Base-by-base conservation (phyloP, 2,797 vertebrate genomes). In the Gallinago stenura region DNA sequence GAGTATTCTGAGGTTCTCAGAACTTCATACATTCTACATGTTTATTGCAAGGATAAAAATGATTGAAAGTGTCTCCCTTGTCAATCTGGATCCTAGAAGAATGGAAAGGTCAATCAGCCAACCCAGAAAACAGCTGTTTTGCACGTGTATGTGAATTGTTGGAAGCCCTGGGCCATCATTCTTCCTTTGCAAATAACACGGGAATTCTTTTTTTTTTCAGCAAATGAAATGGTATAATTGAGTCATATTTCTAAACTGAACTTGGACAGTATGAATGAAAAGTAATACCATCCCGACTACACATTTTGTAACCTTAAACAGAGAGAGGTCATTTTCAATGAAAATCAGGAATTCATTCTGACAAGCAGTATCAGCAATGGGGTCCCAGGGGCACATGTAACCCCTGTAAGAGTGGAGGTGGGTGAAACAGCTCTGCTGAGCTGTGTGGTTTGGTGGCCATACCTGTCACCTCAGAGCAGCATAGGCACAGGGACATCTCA, bases 281-380 rank as follows among this genome's bases (percentile, higher is more conserved):
- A 92, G 43, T 43, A 80, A 64, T 46, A 50, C 35, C 20, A 75
- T 41, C 8, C 31, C 15, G 25, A 91, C 60, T 48, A 62, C 72
- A 73, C 30, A 50, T 56, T 68, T 70, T 89, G 24, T 78, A 77
- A 73, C 71, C 82, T 87, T 91, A 93, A 87, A 87, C 56, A 28
- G 66, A 89, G 56, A 84, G 43, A 66, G 53, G 17, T 87, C 12
- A 15, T 80, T 85, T 91, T 41, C 71, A 71, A 68, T 56, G 65
- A 92, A 81, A 48, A 87, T 25, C 18, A 53, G 25, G 22, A 91
- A 68, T 89, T 92, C 9, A 37, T 93, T 86, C 37, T 71, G 68
- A 61, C 37, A 83, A 75, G 28, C 37, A 80, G 13, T 33, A 71
- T 54, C 80, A 45, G 22, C 68, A 88, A 16, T 35, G 25, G 4